Evolutionary conservation across 2,888 invertebrate genomes (phyloP).

Genomic region (Tachina fera): DNA sequence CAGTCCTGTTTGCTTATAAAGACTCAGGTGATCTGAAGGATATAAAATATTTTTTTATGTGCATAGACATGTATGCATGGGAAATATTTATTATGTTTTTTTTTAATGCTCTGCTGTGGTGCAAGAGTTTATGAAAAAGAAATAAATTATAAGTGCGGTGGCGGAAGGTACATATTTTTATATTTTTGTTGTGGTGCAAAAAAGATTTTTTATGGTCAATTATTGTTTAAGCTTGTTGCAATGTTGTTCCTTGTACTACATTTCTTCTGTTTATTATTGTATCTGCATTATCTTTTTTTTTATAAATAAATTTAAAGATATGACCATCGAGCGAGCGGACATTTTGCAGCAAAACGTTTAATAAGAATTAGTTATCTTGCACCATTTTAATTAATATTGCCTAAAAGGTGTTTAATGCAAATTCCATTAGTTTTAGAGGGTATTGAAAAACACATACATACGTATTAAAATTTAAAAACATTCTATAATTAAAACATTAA

Average conservation of each 20-base stretch:
- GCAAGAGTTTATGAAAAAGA: conserved; percentile 59
- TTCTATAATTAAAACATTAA: too few species aligned
- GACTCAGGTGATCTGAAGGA: conserved; percentile 69
- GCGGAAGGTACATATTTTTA: conserved; percentile 20
- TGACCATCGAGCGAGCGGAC: background rate
- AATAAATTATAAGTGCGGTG: conserved; percentile 55
- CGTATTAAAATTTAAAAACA: too few species aligned
- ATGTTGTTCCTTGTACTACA: background rate
- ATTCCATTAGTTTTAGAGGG: too few species aligned
- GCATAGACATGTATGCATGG: background rate
- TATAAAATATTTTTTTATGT: conserved; percentile 58
- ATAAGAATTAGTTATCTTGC: background rate
- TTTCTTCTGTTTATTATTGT: background rate
- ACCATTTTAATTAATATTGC: background rate
- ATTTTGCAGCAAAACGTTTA: background rate
- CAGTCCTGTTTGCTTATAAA: conserved; percentile 37
- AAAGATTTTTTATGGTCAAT: conserved; percentile 61
- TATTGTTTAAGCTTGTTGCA: conserved; percentile 53
- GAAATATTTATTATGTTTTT: conserved; percentile 24
- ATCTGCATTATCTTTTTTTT: conserved; percentile 29
- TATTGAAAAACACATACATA: too few species aligned
- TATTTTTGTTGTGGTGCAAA: conserved; percentile 20
- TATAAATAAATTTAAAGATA: conserved; percentile 48
- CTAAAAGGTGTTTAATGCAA: background rate
- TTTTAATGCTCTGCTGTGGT: conserved; percentile 44